Evolutionary conservation across 2,888 invertebrate species (phyloP), one percentile per base, ranked within the genome.

Genomic region (Scelioninae gen. 2): DNA sequence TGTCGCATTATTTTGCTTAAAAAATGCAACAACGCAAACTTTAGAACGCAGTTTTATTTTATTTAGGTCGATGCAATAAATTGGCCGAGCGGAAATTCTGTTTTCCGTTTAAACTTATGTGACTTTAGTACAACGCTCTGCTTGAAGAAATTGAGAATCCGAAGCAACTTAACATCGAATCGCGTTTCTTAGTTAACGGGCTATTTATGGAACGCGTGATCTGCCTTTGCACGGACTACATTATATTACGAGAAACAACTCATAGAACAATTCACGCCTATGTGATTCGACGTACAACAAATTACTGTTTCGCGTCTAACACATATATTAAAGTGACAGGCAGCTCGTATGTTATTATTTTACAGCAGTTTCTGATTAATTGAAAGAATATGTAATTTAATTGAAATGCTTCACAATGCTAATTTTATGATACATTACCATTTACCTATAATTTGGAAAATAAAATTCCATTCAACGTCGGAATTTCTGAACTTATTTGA

Each of bases 191-290:
- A 57, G 68, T 73, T 69, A 64, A 46, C 57, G 58, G 57, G 55
- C 68, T 73, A 68, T 69, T 73, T 73, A 73, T 73, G 68, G 73
- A 64, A 69, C 64, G 58, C 68, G 73, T 64, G 68, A 73, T 68
- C 73, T 63, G 61, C 57, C 68, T 73, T 58, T 52, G 73, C 73
- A 22, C 55, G 37, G 73, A 68, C 64, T 73, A 73, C 68, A 73
- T 69, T 73, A 73, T 69, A 73, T 69, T 69, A 60, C 68, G 63
- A 48, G 73, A 68, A 73, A 73, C 63, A 61, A 61, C 58, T 60
- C 63, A 33, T 65, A 53, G 71, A 74, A 74, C 71, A 71, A 74
- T 71, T 67, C 63, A 68, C 71, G 70, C 71, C 67, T 46, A 22
- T 67, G 74, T 57, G 70, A 67, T 74, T 67, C 73, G 63, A 73